Evolutionary conservation across 2,888 invertebrate species (phyloP).

Genomic region (Pantelozetes paolii): DNA sequence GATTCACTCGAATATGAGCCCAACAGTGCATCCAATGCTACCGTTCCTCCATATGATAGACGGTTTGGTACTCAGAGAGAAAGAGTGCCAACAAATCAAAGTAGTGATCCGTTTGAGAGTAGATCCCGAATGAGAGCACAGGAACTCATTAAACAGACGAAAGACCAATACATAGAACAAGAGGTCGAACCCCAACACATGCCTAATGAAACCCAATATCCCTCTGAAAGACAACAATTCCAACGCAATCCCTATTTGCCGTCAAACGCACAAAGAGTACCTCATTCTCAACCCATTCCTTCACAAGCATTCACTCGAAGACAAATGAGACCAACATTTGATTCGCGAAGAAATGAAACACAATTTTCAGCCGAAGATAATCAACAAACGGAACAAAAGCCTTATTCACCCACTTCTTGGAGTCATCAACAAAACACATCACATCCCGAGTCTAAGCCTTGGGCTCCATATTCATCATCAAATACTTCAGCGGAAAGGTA

Average conservation of each 20-base stretch:
- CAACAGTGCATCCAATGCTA: not conserved
- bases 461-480: not conserved
- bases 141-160: conserved; percentile 2
- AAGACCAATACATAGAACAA: not conserved
- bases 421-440: conserved; percentile 10
- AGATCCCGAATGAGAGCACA: not conserved
- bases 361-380: not conserved
- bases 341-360: not conserved
- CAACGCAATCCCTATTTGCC: not conserved
- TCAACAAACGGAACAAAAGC: not conserved
- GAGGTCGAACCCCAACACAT: not conserved
- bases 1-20: not conserved
- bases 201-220: not conserved
- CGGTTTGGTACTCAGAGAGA: not conserved
- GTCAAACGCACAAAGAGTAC: not conserved
- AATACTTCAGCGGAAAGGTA: not conserved
- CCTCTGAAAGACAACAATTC: not conserved
- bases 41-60: conserved; percentile 15
- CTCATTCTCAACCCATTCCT: not conserved
- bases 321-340: not conserved
- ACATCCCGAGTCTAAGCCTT: too few species aligned
- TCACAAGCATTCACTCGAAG: not conserved
- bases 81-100: not conserved
- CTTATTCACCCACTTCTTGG: conserved; percentile 19
- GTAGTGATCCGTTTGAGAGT: not conserved